Base-by-base conservation (phyloP, 2,888 invertebrate species). In the Trilocha varians region DNA sequence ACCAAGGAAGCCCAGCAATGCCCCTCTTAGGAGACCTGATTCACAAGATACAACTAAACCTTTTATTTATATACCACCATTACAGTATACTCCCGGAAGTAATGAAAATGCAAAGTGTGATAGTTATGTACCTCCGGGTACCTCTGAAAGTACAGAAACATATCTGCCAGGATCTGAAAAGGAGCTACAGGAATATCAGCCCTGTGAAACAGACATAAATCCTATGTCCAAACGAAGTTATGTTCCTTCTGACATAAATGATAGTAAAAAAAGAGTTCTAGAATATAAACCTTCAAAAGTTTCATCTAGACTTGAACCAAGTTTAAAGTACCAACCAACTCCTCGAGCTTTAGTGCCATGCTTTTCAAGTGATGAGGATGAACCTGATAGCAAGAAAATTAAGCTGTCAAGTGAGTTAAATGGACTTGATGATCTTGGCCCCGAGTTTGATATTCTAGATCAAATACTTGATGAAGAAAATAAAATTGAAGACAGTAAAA, bases 311-410 rank as follows among this genome's bases (percentile, higher is more conserved):
- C 61, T 48, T 49, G 68, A 72, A 53, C 55, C 73, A 13, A 51
- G 61, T 42, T 70, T 78, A 15, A 77, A 77, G 36, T 87, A 87
- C 48, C 77, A 83, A 52, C 87, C 87, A 5, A 87, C 87, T 15
- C 86, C 86, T 15, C 64, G 76, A 37, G 68, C 77, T 11, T 62
- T 78, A 41, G 82, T 74, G 36, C 84, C 86, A 42, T 82, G 80
- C 51, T 85, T 86, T 57, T 87, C 86, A 32, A 86, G 86, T 69
- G 87, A 87, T 64, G 87, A 86, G 55, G 84, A 85, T 36, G 85
- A 84, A 55, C 78, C 84, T 43, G 62, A 65, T 9, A 41, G 42
- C 13, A 86, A 86, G 46, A 86, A 79, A 63, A 57, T 45, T 17
- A 85, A 80, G 57, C 35, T 75, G 38, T 70, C 79, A 38, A 65